Conservation (phyloP, 2,113 vertebrate genomes). For the Penelope pileata region DNA sequence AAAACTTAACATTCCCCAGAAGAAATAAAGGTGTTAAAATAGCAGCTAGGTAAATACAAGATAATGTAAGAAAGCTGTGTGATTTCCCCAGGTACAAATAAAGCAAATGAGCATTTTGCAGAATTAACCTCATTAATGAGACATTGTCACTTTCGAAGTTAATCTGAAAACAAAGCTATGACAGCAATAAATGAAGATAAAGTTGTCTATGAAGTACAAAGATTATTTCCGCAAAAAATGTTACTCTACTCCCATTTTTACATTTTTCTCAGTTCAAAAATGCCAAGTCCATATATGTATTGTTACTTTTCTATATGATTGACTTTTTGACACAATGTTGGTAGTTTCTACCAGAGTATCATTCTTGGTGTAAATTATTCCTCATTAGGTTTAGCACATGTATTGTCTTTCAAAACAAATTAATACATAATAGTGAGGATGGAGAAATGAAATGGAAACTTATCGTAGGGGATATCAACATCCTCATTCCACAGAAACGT, state of each 20-base stretch:
- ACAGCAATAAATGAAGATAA: not conserved
- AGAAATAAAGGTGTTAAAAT: constrained; percentile 53
- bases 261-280: not conserved
- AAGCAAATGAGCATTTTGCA: not conserved
- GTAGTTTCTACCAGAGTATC: not conserved
- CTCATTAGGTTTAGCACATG: not conserved
- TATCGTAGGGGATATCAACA: not conserved
- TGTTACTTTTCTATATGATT: not conserved
- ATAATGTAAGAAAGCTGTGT: constrained; percentile 22
- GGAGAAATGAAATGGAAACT: not conserved
- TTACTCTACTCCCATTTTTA: not conserved
- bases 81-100: constrained; percentile 7
- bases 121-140: constrained; percentile 2
- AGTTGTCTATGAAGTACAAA: not conserved
- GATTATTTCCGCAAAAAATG: not conserved
- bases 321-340: not conserved
- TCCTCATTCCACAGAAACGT: not conserved
- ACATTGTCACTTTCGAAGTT: constrained; percentile 5
- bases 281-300: not conserved
- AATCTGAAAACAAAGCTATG: not conserved
- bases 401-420: not conserved
- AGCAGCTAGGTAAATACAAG: constrained; percentile 22
- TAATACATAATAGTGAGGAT: not conserved
- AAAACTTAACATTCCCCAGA: constrained; percentile 24
- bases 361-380: not conserved